Evolutionary conservation across 2,113 vertebrate species (phyloP).

Genomic region (Rattus norvegicus): GRCr8 NC_086023.1:48180501-48181000

Average conservation of each 20-base stretch:
- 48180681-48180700: constrained; percentile 20
- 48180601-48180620: background rate
- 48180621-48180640: constrained; percentile 42
- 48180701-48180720: background rate
- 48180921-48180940: background rate
- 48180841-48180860: background rate
- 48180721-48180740: background rate
- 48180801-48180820: background rate
- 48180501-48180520: constrained; percentile 11
- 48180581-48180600: constrained; percentile 27
- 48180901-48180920: background rate
- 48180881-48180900: no score
- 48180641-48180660: constrained; percentile 35
- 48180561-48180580: background rate
- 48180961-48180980: background rate
- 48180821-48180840: background rate
- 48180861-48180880: background rate
- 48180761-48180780: background rate
- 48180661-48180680: background rate
- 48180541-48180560: constrained; percentile 46
- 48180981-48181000: background rate
- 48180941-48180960: background rate
- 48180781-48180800: background rate
- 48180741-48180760: background rate
- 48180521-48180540: constrained; percentile 11